These are phyloP conservation scores for Intoshia linei DNA, from an alignment of 1,140 invertebrate species.

Conservation along the genomic window DNA sequence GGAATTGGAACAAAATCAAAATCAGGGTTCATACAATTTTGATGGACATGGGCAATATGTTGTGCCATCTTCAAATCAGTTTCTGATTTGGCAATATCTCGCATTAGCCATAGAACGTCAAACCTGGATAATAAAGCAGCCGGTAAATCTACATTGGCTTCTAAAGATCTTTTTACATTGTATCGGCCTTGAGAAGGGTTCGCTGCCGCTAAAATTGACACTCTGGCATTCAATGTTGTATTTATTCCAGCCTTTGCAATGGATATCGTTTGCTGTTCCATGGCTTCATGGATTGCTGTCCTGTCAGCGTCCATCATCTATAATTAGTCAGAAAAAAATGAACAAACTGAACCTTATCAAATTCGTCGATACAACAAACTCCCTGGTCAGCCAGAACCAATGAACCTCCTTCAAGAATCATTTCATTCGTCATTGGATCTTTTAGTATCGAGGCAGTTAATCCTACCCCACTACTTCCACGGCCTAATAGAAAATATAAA, in stretches of 20 bases:
- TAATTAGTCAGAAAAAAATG: constrained; percentile 77
- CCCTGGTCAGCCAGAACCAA: constrained; percentile 76
- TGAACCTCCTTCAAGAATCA: constrained; percentile 87
- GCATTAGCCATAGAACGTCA: constrained; percentile 80
- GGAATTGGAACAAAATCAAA: constrained; percentile 37
- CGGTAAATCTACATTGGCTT: constrained; percentile 85
- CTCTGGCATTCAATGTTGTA: constrained; percentile 73
- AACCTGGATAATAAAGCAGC: constrained; percentile 87
- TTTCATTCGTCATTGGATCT: constrained; percentile 76
- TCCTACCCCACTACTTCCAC: constrained; percentile 83
- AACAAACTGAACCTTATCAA: constrained; percentile 55
- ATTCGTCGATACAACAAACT: constrained; percentile 96
- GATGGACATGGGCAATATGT: constrained; percentile 89
- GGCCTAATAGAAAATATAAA: constrained; percentile 35
- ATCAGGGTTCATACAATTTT: constrained; percentile 51
- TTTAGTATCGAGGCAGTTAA: constrained; percentile 86
- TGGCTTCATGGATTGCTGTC: constrained; percentile 80
- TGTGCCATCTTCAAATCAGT: constrained; percentile 68
- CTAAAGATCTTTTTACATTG: constrained; percentile 63
- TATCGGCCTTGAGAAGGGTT: constrained; percentile 93
- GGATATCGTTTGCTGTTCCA: constrained; percentile 99
- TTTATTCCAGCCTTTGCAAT: constrained; percentile 97
- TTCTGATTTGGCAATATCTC: constrained; percentile 60
- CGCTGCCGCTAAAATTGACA: constrained; percentile 81
- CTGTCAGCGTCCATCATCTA: constrained; percentile 84